Evolutionary conservation across 2,888 invertebrate species (phyloP).

Genomic region (Ptilodon capucinus): DNA sequence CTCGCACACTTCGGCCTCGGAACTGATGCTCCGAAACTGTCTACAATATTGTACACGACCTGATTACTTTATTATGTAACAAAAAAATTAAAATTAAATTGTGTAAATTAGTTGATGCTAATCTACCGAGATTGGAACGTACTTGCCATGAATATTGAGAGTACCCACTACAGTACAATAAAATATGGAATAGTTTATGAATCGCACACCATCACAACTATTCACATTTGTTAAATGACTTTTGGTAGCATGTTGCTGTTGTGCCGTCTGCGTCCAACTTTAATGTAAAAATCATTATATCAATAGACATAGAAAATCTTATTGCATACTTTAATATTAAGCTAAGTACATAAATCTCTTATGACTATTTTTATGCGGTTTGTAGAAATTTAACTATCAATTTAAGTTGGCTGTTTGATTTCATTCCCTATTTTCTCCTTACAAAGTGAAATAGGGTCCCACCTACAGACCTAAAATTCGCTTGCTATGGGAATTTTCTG

Average conservation of each 20-base stretch:
- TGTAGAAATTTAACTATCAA: constrained; percentile 37
- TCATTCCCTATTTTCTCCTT: not conserved
- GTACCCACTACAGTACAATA: too few species aligned
- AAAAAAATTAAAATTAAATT: too few species aligned
- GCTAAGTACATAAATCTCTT: constrained; percentile 29
- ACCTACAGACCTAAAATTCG: too few species aligned
- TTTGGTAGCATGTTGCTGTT: not conserved
- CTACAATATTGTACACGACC: too few species aligned
- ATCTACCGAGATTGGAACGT: too few species aligned
- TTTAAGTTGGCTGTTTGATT: constrained; percentile 27
- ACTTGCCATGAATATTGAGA: too few species aligned
- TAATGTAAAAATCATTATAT: constrained; percentile 32
- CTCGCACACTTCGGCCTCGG: not conserved
- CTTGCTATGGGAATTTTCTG: too few species aligned
- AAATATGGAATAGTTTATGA: too few species aligned
- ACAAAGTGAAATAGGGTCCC: not conserved
- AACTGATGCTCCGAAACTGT: too few species aligned
- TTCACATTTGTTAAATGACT: not conserved
- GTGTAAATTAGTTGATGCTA: too few species aligned
- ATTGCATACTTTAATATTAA: constrained; percentile 40
- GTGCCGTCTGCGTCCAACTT: not conserved
- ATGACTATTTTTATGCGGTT: constrained; percentile 38
- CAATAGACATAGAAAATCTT: constrained; percentile 37
- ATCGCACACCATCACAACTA: too few species aligned
- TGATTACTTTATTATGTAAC: too few species aligned